Conservation (phyloP, 2,113 vertebrate species). For the Brachyhypopomus gauderio region DNA sequence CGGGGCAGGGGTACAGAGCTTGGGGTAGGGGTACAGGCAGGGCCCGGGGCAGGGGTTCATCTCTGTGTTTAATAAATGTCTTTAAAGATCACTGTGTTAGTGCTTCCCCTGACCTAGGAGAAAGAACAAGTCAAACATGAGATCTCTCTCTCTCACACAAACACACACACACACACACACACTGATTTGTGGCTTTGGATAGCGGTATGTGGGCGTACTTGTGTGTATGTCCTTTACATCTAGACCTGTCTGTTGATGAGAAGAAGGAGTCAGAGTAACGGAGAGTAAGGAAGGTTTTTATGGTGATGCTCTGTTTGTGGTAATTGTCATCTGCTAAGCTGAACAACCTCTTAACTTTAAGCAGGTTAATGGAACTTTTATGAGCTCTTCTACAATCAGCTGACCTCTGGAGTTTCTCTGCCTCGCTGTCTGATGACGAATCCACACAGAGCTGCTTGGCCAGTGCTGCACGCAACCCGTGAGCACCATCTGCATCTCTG, state of each 20-base stretch:
- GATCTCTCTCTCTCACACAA: not conserved
- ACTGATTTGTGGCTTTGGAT: slow-evolving; percentile 4
- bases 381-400: slow-evolving; percentile 86
- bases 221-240: slow-evolving; percentile 7
- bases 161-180: slow-evolving; percentile 4
- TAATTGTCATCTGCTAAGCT: slow-evolving; percentile 92
- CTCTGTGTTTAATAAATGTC: slow-evolving; percentile 23
- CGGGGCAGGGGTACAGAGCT: too few relatives aligned
- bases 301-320: slow-evolving; percentile 97
- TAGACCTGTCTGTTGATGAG: slow-evolving; percentile 21
- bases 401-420: slow-evolving; percentile 81
- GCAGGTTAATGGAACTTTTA: slow-evolving; percentile 99
- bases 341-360: slow-evolving; percentile 93
- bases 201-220: not conserved
- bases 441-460: slow-evolving; percentile 60
- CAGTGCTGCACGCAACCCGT: not conserved
- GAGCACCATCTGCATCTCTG: not conserved
- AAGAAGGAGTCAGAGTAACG: slow-evolving; percentile 17
- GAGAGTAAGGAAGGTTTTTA: slow-evolving; percentile 74
- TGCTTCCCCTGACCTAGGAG: slow-evolving; percentile 27
- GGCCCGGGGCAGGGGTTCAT: slow-evolving; percentile 9
- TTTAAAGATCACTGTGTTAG: slow-evolving; percentile 43
- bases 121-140: slow-evolving; percentile 9
- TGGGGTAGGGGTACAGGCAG: not conserved
- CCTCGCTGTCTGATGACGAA: slow-evolving; percentile 55